Evolutionary conservation across 2,797 vertebrate species (phyloP).

Genomic region (Oophaga sylvatica): DNA sequence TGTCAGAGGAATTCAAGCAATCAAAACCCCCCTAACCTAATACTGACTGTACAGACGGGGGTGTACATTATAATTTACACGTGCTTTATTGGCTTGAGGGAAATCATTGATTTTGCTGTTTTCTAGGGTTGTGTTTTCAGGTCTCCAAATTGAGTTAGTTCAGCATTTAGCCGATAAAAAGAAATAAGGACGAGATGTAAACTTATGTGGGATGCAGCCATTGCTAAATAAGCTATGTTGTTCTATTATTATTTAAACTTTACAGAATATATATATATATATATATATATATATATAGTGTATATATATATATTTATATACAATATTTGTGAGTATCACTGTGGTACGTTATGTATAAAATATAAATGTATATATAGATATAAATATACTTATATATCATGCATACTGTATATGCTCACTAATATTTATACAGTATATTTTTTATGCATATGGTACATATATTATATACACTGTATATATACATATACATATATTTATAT

Average conservation of each 20-base stretch:
- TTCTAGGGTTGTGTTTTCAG: slow-evolving; percentile 35
- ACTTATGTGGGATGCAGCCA: not conserved
- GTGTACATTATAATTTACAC: slow-evolving; percentile 32
- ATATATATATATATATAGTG: not conserved
- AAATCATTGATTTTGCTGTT: slow-evolving; percentile 54
- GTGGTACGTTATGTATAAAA: no score
- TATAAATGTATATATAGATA: no score
- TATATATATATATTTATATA: no score
- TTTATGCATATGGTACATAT: no score
- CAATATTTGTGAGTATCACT: no score
- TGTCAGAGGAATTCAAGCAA: slow-evolving; percentile 46
- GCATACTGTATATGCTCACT: no score
- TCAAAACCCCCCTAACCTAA: slow-evolving; percentile 45
- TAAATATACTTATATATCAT: no score
- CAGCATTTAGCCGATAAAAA: slow-evolving; percentile 18
- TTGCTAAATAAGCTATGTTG: slow-evolving; percentile 33
- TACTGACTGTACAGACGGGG: slow-evolving; percentile 31
- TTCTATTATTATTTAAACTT: not conserved
- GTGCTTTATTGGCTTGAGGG: slow-evolving; percentile 32
- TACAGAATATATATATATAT: not conserved
- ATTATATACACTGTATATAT: no score
- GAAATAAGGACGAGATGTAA: not conserved
- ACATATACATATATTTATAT: no score
- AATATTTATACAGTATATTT: no score
- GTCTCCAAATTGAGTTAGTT: slow-evolving; percentile 34